Evolutionary conservation across 2,797 vertebrate genomes (phyloP).

Genomic region (Cynopterus sphinx): DNA sequence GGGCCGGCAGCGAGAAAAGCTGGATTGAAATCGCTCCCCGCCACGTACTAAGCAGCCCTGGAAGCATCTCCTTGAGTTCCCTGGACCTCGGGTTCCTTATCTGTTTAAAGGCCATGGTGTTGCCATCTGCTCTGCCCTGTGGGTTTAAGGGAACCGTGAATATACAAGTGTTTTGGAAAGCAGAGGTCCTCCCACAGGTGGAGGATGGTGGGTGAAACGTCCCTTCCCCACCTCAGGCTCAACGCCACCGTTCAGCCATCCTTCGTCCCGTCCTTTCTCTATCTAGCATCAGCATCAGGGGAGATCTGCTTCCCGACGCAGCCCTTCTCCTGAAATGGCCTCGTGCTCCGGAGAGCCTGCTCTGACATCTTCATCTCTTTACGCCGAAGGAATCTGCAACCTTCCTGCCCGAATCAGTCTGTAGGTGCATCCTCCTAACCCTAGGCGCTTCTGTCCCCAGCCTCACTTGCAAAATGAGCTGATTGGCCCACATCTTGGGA

Average conservation of each 20-base stretch:
- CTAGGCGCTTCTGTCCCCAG: neutral
- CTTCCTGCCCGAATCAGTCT: neutral
- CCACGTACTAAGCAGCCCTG: no score
- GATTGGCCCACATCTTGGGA: neutral
- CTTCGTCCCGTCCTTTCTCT: neutral
- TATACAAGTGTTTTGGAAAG: neutral
- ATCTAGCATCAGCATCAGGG: neutral
- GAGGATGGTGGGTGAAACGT: neutral
- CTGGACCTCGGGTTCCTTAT: neutral
- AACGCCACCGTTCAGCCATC: neutral
- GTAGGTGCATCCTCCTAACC: neutral
- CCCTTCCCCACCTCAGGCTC: accelerated
- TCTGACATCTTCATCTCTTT: neutral
- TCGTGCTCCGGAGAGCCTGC: neutral
- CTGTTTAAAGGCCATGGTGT: neutral
- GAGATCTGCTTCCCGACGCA: neutral
- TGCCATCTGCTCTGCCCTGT: neutral
- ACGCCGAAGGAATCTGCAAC: neutral
- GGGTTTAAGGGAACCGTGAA: no score
- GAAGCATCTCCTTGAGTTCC: neutral
- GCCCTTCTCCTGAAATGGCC: neutral
- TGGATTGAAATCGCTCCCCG: neutral
- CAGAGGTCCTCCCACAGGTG: accelerated
- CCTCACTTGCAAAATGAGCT: neutral
- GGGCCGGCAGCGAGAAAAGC: neutral